These are phyloP conservation scores for Chromobotia macracanthus DNA, from an alignment of 2,797 vertebrate species.

Conservation along the genomic window DNA sequence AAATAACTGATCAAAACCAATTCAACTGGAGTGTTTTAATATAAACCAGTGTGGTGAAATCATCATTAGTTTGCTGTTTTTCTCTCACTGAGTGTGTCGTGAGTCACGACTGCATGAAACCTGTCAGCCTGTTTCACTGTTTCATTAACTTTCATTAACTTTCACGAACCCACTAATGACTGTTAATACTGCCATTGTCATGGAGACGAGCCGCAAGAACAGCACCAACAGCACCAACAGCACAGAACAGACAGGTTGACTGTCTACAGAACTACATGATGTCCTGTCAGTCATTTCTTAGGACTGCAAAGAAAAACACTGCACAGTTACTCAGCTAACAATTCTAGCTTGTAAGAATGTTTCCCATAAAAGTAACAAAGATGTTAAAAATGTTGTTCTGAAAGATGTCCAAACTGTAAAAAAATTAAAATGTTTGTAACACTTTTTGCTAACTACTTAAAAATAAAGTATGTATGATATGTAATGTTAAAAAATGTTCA, in stretches of 20 bases:
- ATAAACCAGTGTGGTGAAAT: background rate
- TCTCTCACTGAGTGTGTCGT: slow-evolving; percentile 16
- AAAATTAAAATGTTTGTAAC: too few species aligned
- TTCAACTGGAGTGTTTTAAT: background rate
- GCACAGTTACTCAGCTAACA: too few species aligned
- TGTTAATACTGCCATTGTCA: slow-evolving; percentile 50
- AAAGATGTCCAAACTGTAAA: too few species aligned
- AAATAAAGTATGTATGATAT: too few species aligned
- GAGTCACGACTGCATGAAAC: slow-evolving; percentile 34
- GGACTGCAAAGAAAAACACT: slow-evolving; percentile 1
- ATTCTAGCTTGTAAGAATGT: too few species aligned
- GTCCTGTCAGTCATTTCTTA: background rate
- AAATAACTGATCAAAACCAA: background rate
- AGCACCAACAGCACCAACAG: too few species aligned
- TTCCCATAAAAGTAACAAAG: too few species aligned
- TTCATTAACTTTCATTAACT: slow-evolving; percentile 60
- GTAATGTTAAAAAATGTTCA: too few species aligned
- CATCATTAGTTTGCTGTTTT: slow-evolving; percentile 11
- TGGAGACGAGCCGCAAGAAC: slow-evolving; percentile 40
- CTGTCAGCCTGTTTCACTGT: slow-evolving; percentile 51
- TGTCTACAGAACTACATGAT: background rate
- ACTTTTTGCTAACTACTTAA: background rate
- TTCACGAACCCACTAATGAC: slow-evolving; percentile 37
- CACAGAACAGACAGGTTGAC: slow-evolving; percentile 1
- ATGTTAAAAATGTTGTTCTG: too few species aligned